These are phyloP conservation scores for Nomia melanderi DNA, from an alignment of 1,140 invertebrate species.

Conservation along the genomic window DNA sequence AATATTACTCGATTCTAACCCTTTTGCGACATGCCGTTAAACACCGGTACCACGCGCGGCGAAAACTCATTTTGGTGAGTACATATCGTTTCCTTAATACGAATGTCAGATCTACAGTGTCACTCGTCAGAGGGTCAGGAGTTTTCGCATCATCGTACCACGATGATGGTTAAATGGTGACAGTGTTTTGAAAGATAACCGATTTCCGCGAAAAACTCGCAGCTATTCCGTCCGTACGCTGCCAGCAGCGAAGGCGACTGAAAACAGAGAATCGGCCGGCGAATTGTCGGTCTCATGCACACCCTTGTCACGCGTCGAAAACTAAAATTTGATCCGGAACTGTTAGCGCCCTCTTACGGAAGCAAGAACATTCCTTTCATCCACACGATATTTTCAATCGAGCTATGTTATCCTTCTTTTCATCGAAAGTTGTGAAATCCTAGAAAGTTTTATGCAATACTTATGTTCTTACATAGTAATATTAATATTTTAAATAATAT, in stretches of 20 bases:
- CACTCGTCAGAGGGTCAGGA: neutral
- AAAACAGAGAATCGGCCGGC: slow-evolving; percentile 58
- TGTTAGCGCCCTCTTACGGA: slow-evolving; percentile 51
- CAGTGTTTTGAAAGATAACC: slow-evolving; percentile 13
- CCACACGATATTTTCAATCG: neutral
- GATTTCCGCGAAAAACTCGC: slow-evolving; percentile 27
- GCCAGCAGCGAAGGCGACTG: slow-evolving; percentile 71
- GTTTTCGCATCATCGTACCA: slow-evolving; percentile 30
- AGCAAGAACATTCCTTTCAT: slow-evolving; percentile 18
- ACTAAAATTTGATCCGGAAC: slow-evolving; percentile 42
- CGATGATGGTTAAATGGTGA: slow-evolving; percentile 4
- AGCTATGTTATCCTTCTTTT: neutral
- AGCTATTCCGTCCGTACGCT: slow-evolving; percentile 65
- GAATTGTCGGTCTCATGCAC: slow-evolving; percentile 45
- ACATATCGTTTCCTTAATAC: slow-evolving; percentile 15
- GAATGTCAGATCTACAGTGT: slow-evolving; percentile 19
- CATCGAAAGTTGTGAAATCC: too few species aligned
- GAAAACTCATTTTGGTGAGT: slow-evolving; percentile 33
- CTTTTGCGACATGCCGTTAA: slow-evolving; percentile 31
- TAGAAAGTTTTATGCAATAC: too few species aligned
- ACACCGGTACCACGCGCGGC: slow-evolving; percentile 22
- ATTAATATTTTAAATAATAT: too few species aligned
- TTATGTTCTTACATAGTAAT: too few species aligned
- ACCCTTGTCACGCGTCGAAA: slow-evolving; percentile 48
- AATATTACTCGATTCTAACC: slow-evolving; percentile 27